Evolutionary conservation across 2,113 vertebrate genomes (phyloP), one percentile per base, ranked within the genome.

Genomic region (Gobius niger): DNA sequence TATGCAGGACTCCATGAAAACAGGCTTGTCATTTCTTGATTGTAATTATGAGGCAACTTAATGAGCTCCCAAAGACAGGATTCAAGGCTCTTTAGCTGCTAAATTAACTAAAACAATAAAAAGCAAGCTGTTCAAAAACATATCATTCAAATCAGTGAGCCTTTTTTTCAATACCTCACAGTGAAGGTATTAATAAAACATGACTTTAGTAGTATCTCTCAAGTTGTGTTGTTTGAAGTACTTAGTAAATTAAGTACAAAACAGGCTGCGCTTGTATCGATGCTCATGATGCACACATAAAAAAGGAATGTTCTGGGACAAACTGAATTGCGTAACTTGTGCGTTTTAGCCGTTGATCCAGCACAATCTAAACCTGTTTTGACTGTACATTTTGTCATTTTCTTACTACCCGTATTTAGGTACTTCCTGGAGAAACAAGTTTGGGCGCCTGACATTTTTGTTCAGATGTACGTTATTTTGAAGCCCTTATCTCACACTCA

Each of bases 381-480:
- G 2, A 63, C 16, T 44, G 61, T 19, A 63, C 44, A 47, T 63
- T 44, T 47, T 47, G 60, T 46, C 60, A 18, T 41, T 15, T 15
- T 42, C n/a, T 42, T 7, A 63, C n/a, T 63, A 65, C 59, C 18
- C 11, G 7, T 9, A n/a, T 77, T 75, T 75, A 18, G 46, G 63
- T 65, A 64, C 70, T 68, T 41, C 10, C 67, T 63, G 46, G 76
- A 87, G 70, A 66, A 82, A 86, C 74, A 51, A 73, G 78, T 89
- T 63, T 67, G 59, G 76, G 50, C 49, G 64, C 72, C 69, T 80
- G 41, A 75, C 67, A 65, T 76, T 74, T 54, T 52, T 16, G 40
- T 52, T 65, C 61, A 69, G 9, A 71, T 65, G 63, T 44, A 44
- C 63, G 68, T 50, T 44, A 70, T 75, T 83, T 83, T 57, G 54